Percentiles rank a stretch among this genome's conserved stretches.
phyloP scores from a whole-genome alignment of 2,113 vertebrate genomes.

The Phyllostomus discolor region DNA sequence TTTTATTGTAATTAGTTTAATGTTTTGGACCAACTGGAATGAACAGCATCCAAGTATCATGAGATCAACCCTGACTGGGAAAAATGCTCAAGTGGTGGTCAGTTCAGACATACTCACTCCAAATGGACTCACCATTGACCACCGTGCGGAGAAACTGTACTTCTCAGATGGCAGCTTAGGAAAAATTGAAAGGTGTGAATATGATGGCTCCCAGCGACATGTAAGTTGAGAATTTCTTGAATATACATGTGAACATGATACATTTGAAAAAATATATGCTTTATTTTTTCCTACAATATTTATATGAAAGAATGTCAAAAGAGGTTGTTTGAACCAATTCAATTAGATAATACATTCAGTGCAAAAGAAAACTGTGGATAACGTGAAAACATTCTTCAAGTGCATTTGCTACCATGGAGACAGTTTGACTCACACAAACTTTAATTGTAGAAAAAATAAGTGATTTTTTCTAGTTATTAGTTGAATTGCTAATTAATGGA shows the following conservation, averaged over 20 bases:
- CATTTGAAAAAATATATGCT: neutral
- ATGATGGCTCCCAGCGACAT: conserved; percentile 93
- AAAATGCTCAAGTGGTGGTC: conserved; percentile 91
- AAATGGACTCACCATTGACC: conserved; percentile 96
- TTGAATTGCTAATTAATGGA: neutral
- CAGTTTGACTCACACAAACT: neutral
- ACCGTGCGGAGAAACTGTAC: conserved; percentile 95
- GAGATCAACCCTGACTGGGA: conserved; percentile 92
- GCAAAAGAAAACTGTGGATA: neutral
- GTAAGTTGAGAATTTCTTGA: conserved; percentile 83
- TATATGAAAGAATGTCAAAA: neutral
- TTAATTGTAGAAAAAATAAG: neutral
- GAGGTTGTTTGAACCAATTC: neutral
- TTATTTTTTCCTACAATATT: neutral
- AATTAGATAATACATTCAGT: neutral
- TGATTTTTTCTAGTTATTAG: neutral
- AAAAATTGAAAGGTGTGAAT: conserved; percentile 98
- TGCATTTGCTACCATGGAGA: neutral
- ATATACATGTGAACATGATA: neutral
- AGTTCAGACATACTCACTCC: conserved; percentile 94
- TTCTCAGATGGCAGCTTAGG: conserved; percentile 96
- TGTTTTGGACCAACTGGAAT: conserved; percentile 99
- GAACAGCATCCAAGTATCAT: conserved; percentile 98
- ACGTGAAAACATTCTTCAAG: neutral
- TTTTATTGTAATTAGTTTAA: conserved; percentile 85